Evolutionary conservation across 1,140 invertebrate species (phyloP), one percentile per base, ranked within the genome.

Genomic region (Drosophila insularis): DNA sequence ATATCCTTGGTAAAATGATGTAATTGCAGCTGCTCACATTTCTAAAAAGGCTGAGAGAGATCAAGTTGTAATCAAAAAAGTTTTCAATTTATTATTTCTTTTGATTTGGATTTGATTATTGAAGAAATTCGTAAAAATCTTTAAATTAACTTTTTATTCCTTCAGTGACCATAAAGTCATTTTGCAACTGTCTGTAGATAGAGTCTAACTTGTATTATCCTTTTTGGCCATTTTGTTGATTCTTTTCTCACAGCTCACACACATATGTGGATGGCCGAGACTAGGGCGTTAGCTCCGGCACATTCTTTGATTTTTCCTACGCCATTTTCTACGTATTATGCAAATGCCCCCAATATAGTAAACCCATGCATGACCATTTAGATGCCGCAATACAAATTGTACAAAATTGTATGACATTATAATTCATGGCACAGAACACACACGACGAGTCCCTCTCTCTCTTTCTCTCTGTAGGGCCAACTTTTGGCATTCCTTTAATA

Each of bases 351-450:
- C 55, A 32, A 35, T 35, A 58, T 58, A 31, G 14, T 11, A 75
- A 60, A 64, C 55, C 62, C 56, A 74, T 63, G 70, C n/a, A 17
- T 14, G 43, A 6, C 5, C 17, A 14, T 46, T 1, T 14, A 21
- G 43, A 50, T 56, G 59, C 67, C 69, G 74, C 81, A 85, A 73
- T 74, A 78, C 77, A 78, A 73, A 86, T 80, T 81, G 78, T 85
- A 85, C 77, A 67, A 46, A 46, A 63, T 68, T 66, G 53, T 74
- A 68, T 17, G 17, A 50, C 81, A 84, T 85, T 84, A 84, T 84
- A 85, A 85, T 84, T 84, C 81, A 78, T 74, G 77, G 74, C 68
- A 72, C 61, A 75, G 40, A 50, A 21, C 7, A 35, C 32, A 13
- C 35, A 35, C 11, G 35, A 3, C 35, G 11, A 37, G 35, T 37